phyloP scores from a whole-genome alignment of 2,113 vertebrate genomes.

The Bufo gargarizans region DNA sequence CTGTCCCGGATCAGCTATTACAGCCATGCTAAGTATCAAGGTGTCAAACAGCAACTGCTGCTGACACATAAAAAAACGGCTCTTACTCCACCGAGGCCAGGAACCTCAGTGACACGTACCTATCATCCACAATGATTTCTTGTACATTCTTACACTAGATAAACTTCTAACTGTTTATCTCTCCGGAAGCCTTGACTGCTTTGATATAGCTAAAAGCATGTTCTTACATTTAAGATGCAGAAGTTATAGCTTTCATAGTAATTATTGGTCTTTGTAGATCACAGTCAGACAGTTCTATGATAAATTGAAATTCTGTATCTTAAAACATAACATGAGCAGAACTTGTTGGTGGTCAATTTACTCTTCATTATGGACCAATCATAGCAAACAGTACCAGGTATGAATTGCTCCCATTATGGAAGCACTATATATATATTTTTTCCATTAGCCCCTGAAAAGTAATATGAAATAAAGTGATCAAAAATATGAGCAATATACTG shows the following conservation, averaged over 20 bases:
- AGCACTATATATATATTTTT: neutral
- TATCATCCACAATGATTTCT: no score
- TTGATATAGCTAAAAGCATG: neutral
- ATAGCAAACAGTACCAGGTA: neutral
- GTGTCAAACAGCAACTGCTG: no score
- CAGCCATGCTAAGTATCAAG: no score
- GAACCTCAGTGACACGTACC: no score
- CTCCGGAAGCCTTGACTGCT: neutral
- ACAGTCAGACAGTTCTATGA: neutral
- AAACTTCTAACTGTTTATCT: neutral
- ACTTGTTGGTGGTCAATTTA: constrained; percentile 13
- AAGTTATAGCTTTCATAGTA: neutral
- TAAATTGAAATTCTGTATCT: neutral
- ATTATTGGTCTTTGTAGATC: neutral
- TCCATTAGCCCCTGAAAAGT: neutral
- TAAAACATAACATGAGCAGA: neutral
- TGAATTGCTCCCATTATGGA: neutral
- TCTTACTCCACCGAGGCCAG: no score
- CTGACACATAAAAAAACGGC: no score
- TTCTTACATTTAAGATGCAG: neutral
- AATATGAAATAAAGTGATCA: neutral
- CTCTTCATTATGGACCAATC: constrained; percentile 4
- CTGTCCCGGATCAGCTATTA: no score
- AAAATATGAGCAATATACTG: neutral
- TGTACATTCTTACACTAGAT: neutral